phyloP scores from a whole-genome alignment of 1,140 invertebrate species.

The Dermatophagoides farinae region DNA sequence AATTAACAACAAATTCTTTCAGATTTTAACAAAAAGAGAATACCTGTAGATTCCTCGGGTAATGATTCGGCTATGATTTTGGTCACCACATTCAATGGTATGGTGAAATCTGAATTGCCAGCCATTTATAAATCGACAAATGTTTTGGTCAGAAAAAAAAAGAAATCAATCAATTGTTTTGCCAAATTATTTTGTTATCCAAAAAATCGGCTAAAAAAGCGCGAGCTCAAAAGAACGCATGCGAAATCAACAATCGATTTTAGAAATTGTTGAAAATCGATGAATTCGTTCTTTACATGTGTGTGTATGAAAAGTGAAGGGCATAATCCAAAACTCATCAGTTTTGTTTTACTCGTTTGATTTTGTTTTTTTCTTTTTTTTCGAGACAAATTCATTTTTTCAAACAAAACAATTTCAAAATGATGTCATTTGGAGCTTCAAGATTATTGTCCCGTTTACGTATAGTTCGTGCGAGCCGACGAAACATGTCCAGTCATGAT shows the following conservation, averaged over 20 bases:
- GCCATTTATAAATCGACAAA: neutral
- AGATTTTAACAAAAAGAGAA: neutral
- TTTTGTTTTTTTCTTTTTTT: neutral
- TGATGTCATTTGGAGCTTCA: neutral
- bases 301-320: neutral
- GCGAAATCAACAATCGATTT: neutral
- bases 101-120: neutral
- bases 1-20: neutral
- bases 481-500: neutral
- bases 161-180: neutral
- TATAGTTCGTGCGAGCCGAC: neutral
- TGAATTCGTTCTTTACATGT: neutral
- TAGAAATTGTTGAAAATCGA: neutral
- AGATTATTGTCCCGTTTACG: neutral
- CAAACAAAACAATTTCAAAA: neutral
- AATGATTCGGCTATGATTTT: conserved; percentile 1
- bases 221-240: neutral
- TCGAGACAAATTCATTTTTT: neutral
- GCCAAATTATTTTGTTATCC: neutral
- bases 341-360: neutral
- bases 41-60: neutral
- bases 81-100: neutral
- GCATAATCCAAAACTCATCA: neutral
- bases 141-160: neutral
- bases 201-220: neutral